Evolutionary conservation across 2,113 vertebrate species (phyloP), one percentile per base, ranked within the genome.

Genomic region (Galbula dea): DNA sequence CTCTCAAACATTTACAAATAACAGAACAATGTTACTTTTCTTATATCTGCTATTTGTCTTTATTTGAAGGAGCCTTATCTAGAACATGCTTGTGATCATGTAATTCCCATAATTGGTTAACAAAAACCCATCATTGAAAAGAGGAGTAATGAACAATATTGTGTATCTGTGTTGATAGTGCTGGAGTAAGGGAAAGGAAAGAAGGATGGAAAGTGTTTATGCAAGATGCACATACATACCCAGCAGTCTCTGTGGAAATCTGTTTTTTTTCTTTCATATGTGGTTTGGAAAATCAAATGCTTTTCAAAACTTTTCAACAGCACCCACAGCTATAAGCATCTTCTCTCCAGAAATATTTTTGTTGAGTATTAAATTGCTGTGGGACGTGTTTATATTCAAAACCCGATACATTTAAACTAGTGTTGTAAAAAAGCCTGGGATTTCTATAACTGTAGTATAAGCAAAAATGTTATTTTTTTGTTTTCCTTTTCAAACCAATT

Each of bases 231-330:
- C 48, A 84, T 69, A 41, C 57, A 30, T 72, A 90, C 69, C 77
- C 86, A 93, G 37, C 65, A 96, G 66, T 62, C 81, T 84, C 24
- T 69, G 48, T 93, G 73, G 81, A 94, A 93, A 94, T 95, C 69
- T 93, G 83, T 5, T 94, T 94, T 94, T 94, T 90, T 94, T 95
- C 90, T 86, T 96, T 96, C 55, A 84, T 86, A 83, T 94, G 93
- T 93, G 93, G 91, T 94, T 94, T 94, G 85, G 81, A 91, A 94
- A 96, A 94, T 86, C 37, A 81, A 88, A 94, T 69, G 37, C 84
- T 83, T 76, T 86, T 89, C 75, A 95, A 80, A 93, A 82, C 65
- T 80, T 94, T 94, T 92, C 89, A 94, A 55, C 79, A 94, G 84
- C 72, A 77, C 68, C 69, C 81, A 95, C 86, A 89, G 94, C 87